Evolutionary conservation across 2,888 invertebrate species (phyloP), one percentile per base, ranked within the genome.

Genomic region (Ypsolopha scabrella): DNA sequence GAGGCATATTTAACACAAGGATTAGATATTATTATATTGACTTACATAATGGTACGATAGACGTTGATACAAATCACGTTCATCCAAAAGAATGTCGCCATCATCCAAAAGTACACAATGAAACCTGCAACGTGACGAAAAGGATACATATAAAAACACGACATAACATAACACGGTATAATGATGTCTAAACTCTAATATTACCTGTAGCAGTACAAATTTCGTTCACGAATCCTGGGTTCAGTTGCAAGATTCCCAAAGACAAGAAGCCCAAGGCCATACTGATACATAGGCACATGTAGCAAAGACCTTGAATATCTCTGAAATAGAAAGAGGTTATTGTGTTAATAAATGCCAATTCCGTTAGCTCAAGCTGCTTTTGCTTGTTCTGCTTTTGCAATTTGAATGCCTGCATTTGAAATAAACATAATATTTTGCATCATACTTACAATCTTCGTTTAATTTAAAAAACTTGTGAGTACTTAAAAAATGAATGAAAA

Each of bases 71-170:
- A 88, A 33, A 91, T 88, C 6, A 91, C 81, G 62, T 91, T 92
- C 73, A 92, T 77, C 92, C 92, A 92, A 65, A 91, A 91, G 73
- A 92, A 92, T n/a, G 90, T 88, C 1, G 90, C 87, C 65, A 92
- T 75, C 78, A 91, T 90, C 71, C 89, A 88, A 57, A 87, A 87
- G 63, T 90, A 90, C 7, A 89, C 75, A 9, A 87, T 60, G 60
- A 89, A 90, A 10, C 88, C 90, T 90, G 63, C 45, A 68, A 68
- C 52, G 49, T 10, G 3, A 51, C 6, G 34, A 24, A 41, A 39
- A 39, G 4, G 24, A 24, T 24, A 24, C 24, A 24, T 24, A 24
- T 24, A 24, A 24, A 24, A 24, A 24, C 4, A 24, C 4, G 24
- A 4, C 4, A 24, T 3, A 24, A 24, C 24, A 24, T 24, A 24